Evolutionary conservation across 2,888 invertebrate species (phyloP).

Genomic region (Phrixothrix hirtus): DNA sequence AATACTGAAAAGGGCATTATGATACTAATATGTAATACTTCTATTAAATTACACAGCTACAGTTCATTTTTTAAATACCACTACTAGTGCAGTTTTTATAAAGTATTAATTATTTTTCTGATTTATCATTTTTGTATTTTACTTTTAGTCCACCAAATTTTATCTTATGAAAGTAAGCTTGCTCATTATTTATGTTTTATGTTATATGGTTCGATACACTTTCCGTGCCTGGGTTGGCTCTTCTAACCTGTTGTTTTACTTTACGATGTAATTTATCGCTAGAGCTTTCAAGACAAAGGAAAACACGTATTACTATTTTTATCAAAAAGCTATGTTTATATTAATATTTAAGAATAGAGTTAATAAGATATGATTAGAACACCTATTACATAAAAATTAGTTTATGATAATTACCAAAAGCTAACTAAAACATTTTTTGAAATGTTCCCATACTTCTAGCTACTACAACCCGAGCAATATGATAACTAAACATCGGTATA

Average conservation of each 20-base stretch:
- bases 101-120: slow-evolving; percentile 14
- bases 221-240: slow-evolving; percentile 20
- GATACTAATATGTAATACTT: too few relatives aligned
- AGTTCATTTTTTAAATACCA: too few relatives aligned
- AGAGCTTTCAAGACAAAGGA: slow-evolving; percentile 20
- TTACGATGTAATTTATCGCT: slow-evolving; percentile 22
- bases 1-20: slow-evolving; percentile 2
- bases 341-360: not conserved
- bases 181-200: slow-evolving; percentile 20
- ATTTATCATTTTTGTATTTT: slow-evolving; percentile 26
- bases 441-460: too few relatives aligned
- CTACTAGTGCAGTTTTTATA: slow-evolving; percentile 9
- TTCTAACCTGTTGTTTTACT: slow-evolving; percentile 28
- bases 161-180: slow-evolving; percentile 26
- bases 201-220: slow-evolving; percentile 23
- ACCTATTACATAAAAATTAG: too few relatives aligned
- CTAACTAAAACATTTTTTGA: too few relatives aligned
- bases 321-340: not conserved
- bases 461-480: too few relatives aligned
- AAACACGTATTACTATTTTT: slow-evolving; percentile 23
- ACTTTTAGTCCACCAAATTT: slow-evolving; percentile 26
- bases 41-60: too few relatives aligned
- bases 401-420: too few relatives aligned
- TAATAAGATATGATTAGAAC: not conserved
- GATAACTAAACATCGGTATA: too few relatives aligned